These are phyloP conservation scores for Chesias legatella DNA, from an alignment of 2,888 invertebrate species.

Conservation along the genomic window DNA sequence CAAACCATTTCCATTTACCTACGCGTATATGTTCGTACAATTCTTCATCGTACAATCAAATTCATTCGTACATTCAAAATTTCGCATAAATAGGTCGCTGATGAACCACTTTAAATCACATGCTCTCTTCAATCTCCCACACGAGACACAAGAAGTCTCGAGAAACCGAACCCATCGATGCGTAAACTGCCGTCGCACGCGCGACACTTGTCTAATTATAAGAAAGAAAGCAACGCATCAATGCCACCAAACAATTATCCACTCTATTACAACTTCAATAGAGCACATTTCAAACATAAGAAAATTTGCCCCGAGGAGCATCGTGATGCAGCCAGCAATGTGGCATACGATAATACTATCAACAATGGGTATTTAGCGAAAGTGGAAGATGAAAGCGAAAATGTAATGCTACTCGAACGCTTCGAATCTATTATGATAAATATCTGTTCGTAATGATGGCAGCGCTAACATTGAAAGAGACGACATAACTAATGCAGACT, in stretches of 20 bases:
- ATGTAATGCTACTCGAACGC: conserved; percentile 29
- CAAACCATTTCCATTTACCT: no score
- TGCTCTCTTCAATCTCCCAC: conserved; percentile 19
- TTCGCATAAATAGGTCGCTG: conserved; percentile 6
- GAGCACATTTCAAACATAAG: conserved; percentile 11
- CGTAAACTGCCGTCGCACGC: conserved; percentile 31
- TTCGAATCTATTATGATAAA: conserved; percentile 16
- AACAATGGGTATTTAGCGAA: conserved; percentile 42
- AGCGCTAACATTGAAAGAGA: conserved; percentile 4
- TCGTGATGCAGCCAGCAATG: conserved; percentile 29
- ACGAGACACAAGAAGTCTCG: conserved; percentile 13
- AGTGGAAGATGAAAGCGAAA: conserved; percentile 40
- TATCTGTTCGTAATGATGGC: background rate
- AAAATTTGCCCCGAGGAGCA: conserved; percentile 27
- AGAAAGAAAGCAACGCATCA: conserved; percentile 36
- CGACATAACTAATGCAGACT: no score
- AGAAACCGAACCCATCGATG: conserved; percentile 24
- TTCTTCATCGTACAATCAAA: no score
- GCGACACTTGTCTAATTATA: conserved; percentile 40
- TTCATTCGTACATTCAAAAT: conserved; percentile 1
- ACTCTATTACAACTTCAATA: conserved; percentile 9
- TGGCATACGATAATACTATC: conserved; percentile 35
- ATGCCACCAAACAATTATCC: conserved; percentile 5
- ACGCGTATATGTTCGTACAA: no score
- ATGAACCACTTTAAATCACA: conserved; percentile 13